Evolutionary conservation across 1,140 invertebrate species (phyloP), one percentile per base, ranked within the genome.

Genomic region (Venustaconcha ellipsiformis): DNA sequence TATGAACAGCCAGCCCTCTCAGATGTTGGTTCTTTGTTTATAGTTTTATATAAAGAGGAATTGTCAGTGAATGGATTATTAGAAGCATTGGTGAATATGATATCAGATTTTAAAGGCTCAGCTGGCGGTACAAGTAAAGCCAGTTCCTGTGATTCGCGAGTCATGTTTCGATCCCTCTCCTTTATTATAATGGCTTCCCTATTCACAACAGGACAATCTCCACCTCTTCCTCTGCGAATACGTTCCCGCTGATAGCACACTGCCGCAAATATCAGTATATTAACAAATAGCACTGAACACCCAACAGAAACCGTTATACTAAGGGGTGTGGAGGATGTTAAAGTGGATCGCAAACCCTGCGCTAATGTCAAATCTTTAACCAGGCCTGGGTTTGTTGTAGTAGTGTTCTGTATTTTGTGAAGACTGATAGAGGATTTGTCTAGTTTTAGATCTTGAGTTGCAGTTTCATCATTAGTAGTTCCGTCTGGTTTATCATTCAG

Each of bases 241-340:
- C 96, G 96, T 84, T 97, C 96, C 18, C 96, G 92, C 85, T 97
- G 96, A 88, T 97, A 97, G 83, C 97, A 98, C 0, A 98, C 95
- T 3, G 96, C 96, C 56, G 96, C 96, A 85, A 98, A 97, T 81
- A 98, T 96, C 15, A 98, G 91, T 0, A 97, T 94, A 86, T 98
- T 98, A 13, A 98, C 90, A 77, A 97, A 95, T 17, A 98, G 91
- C 30, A 98, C 89, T 6, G 95, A 96, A 82, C 96, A 96, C 3
- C 97, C 97, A 72, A 98, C 96, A 20, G 96, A 96, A 80, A 98
- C 96, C 2, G 96, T 97, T 0, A 98, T 82, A 64, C 84, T 87
- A 2, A 87, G 65, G 14, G 85, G 83, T 48, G 83, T 76, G 57
- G 37, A 48, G 5, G 37, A 48, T 48, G 68, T 65, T 20, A 56